Percentiles rank a stretch among this genome's conserved stretches.
Conservation (phyloP, 2,888 invertebrate genomes). For the Agrochola macilenta region DNA sequence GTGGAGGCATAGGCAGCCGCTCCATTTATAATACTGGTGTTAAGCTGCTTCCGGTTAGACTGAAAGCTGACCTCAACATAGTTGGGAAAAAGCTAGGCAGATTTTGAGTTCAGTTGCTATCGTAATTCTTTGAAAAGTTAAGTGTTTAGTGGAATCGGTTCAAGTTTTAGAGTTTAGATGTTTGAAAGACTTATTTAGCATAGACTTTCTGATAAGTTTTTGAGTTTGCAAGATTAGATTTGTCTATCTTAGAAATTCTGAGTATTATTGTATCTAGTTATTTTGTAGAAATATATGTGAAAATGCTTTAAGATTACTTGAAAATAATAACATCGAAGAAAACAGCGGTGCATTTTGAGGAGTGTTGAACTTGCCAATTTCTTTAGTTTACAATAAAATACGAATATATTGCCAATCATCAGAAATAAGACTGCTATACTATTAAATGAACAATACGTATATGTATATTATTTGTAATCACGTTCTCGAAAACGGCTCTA, state of each 20-base stretch:
- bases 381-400: neutral
- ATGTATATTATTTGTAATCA: too few relatives aligned
- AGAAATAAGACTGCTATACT: neutral
- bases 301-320: neutral
- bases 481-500: too few relatives aligned
- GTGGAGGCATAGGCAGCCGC: too few relatives aligned
- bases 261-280: neutral
- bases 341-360: neutral
- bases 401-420: neutral
- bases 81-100: too few relatives aligned
- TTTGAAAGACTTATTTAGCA: slow-evolving; percentile 6
- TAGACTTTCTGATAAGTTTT: neutral
- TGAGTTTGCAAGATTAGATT: slow-evolving; percentile 2
- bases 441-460: too few relatives aligned
- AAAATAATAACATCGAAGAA: neutral
- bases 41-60: too few relatives aligned
- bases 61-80: too few relatives aligned
- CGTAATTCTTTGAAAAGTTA: slow-evolving; percentile 5
- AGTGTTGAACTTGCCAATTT: neutral
- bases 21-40: too few relatives aligned
- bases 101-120: neutral
- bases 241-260: neutral
- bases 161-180: neutral
- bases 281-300: neutral
- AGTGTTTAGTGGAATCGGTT: neutral